Percentiles rank a stretch among this genome's conserved stretches.
These are phyloP conservation scores for Lepidocolaptes lacrymiger DNA, from an alignment of 2,797 vertebrate genomes.

Conservation along the genomic window DNA sequence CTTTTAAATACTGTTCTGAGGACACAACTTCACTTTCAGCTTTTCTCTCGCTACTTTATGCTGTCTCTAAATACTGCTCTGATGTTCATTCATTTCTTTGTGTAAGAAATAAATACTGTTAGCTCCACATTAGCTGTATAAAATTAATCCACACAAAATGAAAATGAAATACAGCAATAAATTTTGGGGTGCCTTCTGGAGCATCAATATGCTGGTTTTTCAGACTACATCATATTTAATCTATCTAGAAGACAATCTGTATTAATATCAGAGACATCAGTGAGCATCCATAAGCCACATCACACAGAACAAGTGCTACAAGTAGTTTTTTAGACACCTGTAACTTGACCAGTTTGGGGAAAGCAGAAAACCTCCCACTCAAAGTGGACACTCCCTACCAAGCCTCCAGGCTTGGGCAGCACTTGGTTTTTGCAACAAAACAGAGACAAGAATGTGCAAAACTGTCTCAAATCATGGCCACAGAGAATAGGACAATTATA, in stretches of 20 bases:
- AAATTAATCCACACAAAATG: not conserved
- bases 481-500: slow-evolving; percentile 5
- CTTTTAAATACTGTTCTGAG: not conserved
- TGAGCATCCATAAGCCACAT: not conserved
- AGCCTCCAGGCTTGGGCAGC: not conserved
- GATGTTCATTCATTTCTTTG: not conserved
- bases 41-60: not conserved
- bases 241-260: not conserved
- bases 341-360: not conserved
- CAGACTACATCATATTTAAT: not conserved
- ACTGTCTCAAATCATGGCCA: not conserved
- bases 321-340: not conserved
- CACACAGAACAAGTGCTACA: not conserved
- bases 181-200: not conserved
- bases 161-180: not conserved
- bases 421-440: not conserved
- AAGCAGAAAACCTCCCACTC: not conserved
- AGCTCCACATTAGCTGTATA: not conserved
- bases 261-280: not conserved
- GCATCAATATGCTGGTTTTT: not conserved
- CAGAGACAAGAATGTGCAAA: not conserved
- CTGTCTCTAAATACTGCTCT: not conserved
- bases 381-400: not conserved
- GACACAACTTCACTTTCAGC: not conserved
- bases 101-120: not conserved